A percentile compares a stretch with the other conserved stretches of the same genome.
Conservation (phyloP, 2,888 invertebrate genomes). For the Meteorus colon region DNA sequence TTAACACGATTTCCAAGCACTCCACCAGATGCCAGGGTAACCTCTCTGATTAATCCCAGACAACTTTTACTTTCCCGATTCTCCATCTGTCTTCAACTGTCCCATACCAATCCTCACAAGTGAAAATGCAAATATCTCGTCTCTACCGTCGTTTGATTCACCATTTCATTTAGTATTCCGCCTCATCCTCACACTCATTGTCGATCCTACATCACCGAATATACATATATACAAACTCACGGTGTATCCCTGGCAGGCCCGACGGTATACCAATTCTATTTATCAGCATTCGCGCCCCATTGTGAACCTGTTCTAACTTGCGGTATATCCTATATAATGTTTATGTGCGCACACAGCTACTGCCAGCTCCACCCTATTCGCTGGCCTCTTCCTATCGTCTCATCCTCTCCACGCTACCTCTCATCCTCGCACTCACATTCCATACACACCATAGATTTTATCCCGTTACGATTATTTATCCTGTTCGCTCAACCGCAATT, state of each 20-base stretch:
- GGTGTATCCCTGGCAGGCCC: background rate
- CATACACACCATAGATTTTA: conserved; percentile 31
- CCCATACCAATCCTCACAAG: background rate
- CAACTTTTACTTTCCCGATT: background rate
- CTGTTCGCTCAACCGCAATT: conserved; percentile 25
- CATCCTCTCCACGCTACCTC: background rate
- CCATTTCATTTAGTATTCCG: conserved; percentile 34
- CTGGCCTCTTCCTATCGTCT: background rate
- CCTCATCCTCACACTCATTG: conserved; percentile 20
- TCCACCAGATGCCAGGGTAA: background rate
- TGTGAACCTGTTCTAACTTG: background rate
- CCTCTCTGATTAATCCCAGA: background rate
- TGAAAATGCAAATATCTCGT: conserved; percentile 29
- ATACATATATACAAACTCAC: background rate
- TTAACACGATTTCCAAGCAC: background rate
- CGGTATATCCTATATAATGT: conserved; percentile 3
- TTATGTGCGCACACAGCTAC: background rate
- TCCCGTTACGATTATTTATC: conserved; percentile 36
- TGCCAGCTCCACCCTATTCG: background rate
- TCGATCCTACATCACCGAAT: background rate
- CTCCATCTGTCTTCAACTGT: background rate
- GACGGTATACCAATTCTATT: conserved; percentile 22
- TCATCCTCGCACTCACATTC: background rate
- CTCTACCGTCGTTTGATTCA: conserved; percentile 28
- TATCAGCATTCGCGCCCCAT: conserved; percentile 20